phyloP scores from a whole-genome alignment of 2,797 vertebrate genomes.

The Sebastes melanostomus region DNA sequence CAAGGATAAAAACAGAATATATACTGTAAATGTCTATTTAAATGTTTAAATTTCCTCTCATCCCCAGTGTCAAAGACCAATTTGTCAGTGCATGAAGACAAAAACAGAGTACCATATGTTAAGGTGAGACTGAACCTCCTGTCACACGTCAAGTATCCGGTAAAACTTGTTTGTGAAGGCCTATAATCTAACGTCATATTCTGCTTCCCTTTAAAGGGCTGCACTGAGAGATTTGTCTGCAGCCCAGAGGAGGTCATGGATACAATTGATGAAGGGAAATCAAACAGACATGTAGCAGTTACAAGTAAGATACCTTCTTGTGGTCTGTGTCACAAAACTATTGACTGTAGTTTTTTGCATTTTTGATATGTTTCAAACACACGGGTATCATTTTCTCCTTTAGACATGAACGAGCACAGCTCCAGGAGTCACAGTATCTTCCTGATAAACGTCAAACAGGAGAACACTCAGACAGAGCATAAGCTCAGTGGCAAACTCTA shows the following conservation, averaged over 20 bases:
- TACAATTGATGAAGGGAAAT: conserved; percentile 98
- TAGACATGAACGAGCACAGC: conserved; percentile 99
- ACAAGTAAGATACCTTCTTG: conserved; percentile 86
- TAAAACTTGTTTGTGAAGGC: neutral
- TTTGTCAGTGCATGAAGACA: conserved; percentile 98
- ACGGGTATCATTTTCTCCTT: neutral
- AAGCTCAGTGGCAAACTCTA: conserved; percentile 97
- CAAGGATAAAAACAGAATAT: no score
- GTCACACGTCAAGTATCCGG: neutral
- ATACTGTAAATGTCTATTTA: neutral
- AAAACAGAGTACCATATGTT: conserved; percentile 98
- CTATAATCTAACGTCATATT: neutral
- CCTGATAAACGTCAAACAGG: conserved; percentile 97
- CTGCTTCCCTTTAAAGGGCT: conserved; percentile 82
- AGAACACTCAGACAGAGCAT: conserved; percentile 97
- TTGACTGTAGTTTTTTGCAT: neutral
- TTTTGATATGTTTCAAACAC: neutral
- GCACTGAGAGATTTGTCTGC: conserved; percentile 97
- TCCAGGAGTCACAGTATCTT: conserved; percentile 99
- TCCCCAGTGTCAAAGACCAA: conserved; percentile 96
- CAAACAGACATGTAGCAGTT: conserved; percentile 97
- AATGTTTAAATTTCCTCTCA: neutral
- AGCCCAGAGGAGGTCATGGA: conserved; percentile 99
- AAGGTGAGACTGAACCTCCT: conserved; percentile 83
- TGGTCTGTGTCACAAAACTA: neutral